Base-by-base conservation (phyloP, 2,888 invertebrate genomes). In the Pterostichus madidus region DNA sequence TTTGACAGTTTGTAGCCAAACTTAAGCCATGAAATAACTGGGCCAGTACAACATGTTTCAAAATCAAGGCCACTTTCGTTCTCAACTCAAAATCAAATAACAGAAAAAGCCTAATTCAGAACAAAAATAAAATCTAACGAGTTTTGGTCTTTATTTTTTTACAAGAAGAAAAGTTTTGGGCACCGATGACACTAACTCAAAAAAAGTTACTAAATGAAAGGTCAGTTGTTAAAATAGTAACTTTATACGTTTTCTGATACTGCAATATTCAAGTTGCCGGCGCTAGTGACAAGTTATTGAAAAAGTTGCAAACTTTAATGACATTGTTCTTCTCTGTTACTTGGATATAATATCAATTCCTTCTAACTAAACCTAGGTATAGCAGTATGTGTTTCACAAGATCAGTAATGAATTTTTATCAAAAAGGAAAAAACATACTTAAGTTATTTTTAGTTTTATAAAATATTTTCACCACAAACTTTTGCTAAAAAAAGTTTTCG, bases 141-240 rank as follows among this genome's bases (percentile, higher is more conserved):
- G 64, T 64, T 71, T 44, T 64, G 13, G 13, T 71, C 68, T 39
- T 71, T 44, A 71, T 71, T 32, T 71, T 71, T 71, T 75, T 49
- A 52, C 31, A 17, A 13, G 52, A 15, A 13, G 52, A 52, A 75
- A 52, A 32, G 11, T 49, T 75, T 31, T 31, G 32, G 8, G 52
- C 44, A 17, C 56, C 64, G 64, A 35, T 64, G 64, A 32, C 35
- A 75, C 75, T 75, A 75, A 52, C 75, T 75, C 75, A 75, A 75
- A 75, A 56, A 75, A 75, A 75, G 31, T 75, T 75, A 75, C 52
- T 75, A 75, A 75, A 75, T 75, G 75, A 52, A 75, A 75, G 75
- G 75, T 52, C 75, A 75, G 75, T 75, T 75, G 75, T 75, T 75
- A 75, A 75, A 75, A 75, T 75, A 75, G 75, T 75, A 75, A 52